Evolutionary conservation across 2,113 vertebrate species (phyloP).

Genomic region (Cyanoramphus novaezelandiae): DNA sequence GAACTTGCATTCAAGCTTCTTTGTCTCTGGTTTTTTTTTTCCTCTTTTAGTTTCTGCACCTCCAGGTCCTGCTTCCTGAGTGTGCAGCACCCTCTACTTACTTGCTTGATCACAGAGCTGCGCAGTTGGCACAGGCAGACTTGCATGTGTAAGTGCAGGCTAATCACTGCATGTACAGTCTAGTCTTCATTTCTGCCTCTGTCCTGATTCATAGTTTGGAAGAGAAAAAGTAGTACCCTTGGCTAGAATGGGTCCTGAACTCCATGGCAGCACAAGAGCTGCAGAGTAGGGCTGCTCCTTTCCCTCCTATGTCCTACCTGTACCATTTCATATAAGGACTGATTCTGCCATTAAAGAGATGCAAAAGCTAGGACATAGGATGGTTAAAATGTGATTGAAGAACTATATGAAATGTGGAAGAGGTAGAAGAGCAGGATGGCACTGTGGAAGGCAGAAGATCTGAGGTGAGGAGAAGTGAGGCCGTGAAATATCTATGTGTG

Average conservation of each 20-base stretch:
- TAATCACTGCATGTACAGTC: not conserved
- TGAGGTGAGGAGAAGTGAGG: not conserved
- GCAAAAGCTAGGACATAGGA: not conserved
- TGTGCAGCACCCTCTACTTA: not conserved
- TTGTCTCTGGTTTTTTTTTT: not conserved
- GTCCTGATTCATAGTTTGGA: not conserved
- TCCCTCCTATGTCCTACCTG: not conserved
- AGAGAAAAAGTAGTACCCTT: not conserved
- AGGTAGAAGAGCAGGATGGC: not conserved
- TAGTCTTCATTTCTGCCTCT: not conserved
- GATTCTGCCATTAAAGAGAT: not conserved
- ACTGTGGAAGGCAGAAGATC: not conserved
- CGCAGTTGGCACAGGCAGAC: not conserved
- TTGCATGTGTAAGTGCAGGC: accelerated
- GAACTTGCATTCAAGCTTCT: not conserved
- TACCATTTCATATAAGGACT: not conserved
- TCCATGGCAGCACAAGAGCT: not conserved
- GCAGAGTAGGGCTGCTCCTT: not conserved
- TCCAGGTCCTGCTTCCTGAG: not conserved
- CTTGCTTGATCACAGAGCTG: not conserved
- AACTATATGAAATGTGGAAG: not conserved
- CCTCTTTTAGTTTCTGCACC: not conserved
- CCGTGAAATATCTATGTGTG: not conserved
- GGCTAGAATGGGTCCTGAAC: not conserved
- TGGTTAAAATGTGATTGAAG: not conserved